These are phyloP conservation scores for Microtus oregoni DNA, from an alignment of 2,113 vertebrate genomes.

Conservation along the genomic window DNA sequence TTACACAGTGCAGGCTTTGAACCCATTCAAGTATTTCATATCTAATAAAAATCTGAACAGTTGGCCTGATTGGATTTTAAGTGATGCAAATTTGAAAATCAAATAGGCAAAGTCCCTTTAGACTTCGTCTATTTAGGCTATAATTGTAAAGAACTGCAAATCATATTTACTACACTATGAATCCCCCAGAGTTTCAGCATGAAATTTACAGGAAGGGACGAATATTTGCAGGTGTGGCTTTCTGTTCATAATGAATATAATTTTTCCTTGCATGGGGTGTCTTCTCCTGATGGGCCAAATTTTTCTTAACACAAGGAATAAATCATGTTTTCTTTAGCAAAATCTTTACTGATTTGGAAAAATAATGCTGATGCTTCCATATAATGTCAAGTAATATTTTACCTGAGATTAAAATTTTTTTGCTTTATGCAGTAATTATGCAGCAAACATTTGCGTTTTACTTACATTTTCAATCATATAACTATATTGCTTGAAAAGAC, in stretches of 20 bases:
- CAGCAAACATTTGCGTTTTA: not conserved
- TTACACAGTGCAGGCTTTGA: slow-evolving; percentile 75
- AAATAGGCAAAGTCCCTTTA: slow-evolving; percentile 88
- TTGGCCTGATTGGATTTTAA: slow-evolving; percentile 91
- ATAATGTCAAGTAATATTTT: slow-evolving; percentile 31
- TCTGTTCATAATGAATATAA: slow-evolving; percentile 77
- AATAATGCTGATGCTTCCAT: slow-evolving; percentile 37
- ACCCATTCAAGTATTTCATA: slow-evolving; percentile 81
- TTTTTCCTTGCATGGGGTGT: not conserved
- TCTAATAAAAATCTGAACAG: slow-evolving; percentile 88
- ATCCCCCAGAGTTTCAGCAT: slow-evolving; percentile 75
- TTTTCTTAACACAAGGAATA: slow-evolving; percentile 47
- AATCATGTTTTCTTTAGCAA: slow-evolving; percentile 64
- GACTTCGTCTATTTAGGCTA: slow-evolving; percentile 86
- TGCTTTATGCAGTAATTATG: slow-evolving; percentile 54
- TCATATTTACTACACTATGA: slow-evolving; percentile 81
- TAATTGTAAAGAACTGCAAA: slow-evolving; percentile 87
- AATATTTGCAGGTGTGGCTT: slow-evolving; percentile 79
- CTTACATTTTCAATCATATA: slow-evolving; percentile 40
- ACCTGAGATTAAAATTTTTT: slow-evolving; percentile 40
- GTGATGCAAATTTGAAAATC: slow-evolving; percentile 90
- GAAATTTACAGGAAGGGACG: slow-evolving; percentile 78
- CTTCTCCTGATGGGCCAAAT: slow-evolving; percentile 12
- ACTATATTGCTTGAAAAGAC: slow-evolving; percentile 32
- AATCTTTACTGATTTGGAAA: slow-evolving; percentile 50